A percentile compares a stretch with the other conserved stretches of the same genome.
Conservation (phyloP, 2,797 vertebrate species). For the Neosalanx taihuensis region DNA sequence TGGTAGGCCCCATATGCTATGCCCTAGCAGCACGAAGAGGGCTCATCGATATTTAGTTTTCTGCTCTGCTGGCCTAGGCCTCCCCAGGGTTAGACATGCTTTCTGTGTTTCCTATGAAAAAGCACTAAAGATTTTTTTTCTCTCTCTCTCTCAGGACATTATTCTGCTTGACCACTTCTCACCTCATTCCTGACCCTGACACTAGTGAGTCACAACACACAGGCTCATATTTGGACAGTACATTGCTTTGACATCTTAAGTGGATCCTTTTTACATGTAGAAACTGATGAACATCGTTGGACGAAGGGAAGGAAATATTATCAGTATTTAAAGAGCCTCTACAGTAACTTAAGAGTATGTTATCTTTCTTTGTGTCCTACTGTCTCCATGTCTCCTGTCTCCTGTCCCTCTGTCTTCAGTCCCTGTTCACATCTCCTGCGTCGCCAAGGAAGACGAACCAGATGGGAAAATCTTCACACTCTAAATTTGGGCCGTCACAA, state of each 20-base stretch:
- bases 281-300: background rate
- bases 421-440: background rate
- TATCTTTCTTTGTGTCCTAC: background rate
- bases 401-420: background rate
- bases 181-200: background rate
- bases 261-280: background rate
- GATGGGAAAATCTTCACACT: conserved; percentile 1
- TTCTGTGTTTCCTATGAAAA: conserved; percentile 11
- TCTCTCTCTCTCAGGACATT: conserved; percentile 5
- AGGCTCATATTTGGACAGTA: background rate
- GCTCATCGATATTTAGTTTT: conserved; percentile 32
- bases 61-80: conserved; percentile 18
- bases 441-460: background rate
- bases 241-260: background rate
- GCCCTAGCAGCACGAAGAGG: conserved; percentile 5
- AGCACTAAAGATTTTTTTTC: conserved; percentile 9
- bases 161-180: background rate
- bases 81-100: conserved; percentile 12
- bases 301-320: background rate
- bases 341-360: too few relatives aligned
- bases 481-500: background rate
- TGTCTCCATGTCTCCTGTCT: background rate
- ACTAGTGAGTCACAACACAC: background rate
- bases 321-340: background rate
- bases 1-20: background rate